Base-by-base conservation (phyloP, 2,113 vertebrate species). In the Cinclus cinclus region DNA sequence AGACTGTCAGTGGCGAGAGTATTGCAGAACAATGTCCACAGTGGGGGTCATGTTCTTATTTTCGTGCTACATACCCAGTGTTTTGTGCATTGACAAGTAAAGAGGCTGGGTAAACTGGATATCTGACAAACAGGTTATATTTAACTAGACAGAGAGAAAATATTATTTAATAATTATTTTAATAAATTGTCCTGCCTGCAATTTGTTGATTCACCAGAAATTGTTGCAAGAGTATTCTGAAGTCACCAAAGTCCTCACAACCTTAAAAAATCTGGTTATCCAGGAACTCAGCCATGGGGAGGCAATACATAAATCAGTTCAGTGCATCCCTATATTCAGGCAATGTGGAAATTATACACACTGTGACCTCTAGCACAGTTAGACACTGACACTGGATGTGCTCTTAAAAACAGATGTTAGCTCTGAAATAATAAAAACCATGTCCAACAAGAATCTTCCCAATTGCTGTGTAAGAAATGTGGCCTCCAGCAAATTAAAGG, bases 321-420 rank as follows among this genome's bases (percentile, higher is more conserved):
- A 3, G 28, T 53, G 22, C 31, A 52, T 77, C 44, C 37, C 58
- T 69, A 2, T 52, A n/a, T 47, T 69, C n/a, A 92, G 64, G 24
- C 37, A 73, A 49, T 25, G 46, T 12, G 56, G 53, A 68, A 90
- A 65, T 73, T 69, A 47, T 7, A 76, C 4, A 15, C 59, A 25
- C 41, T 69, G 14, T 86, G 79, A 88, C 71, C 89, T 88, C 62
- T 65, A 83, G 63, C 4, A 10, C 75, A 79, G 71, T 52, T 39
- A 92, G 75, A 83, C 46, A 47, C 67, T 76, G 79, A 53, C 71
- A 62, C 31, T 80, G 22, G 37, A 68, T 53, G 50, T n/a, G 24
- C 71, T 74, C 75, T 90, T 88, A 80, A 77, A 95, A 92, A 44
- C 89, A 90, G 75, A 85, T 93, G 83, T 37, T 73, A 73, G n/a